phyloP scores from a whole-genome alignment of 35 echinoderm and acorn worm genomes.

The Heliocidaris erythrogramma region DNA sequence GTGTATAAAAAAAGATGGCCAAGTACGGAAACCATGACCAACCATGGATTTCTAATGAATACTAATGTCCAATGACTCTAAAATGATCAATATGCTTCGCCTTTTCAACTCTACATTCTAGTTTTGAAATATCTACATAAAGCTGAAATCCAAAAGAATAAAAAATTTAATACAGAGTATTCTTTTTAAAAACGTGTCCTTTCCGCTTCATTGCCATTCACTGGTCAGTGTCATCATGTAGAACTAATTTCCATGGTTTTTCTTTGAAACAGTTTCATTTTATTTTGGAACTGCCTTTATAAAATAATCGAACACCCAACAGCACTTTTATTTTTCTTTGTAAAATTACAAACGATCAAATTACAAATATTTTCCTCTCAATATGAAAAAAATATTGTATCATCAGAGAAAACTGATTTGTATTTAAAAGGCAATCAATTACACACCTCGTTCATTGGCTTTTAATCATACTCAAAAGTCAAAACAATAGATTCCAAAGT shows the following conservation, averaged over 20 bases:
- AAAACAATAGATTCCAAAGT: too few species aligned
- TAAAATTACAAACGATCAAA: background rate
- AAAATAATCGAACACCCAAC: too few species aligned
- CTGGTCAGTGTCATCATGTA: background rate
- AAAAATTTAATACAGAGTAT: too few species aligned
- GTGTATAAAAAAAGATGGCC: background rate
- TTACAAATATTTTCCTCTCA: background rate
- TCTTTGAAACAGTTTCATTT: too few species aligned
- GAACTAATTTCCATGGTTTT: too few species aligned
- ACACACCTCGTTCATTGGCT: too few species aligned
- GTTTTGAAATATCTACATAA: background rate
- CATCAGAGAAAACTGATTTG: too few species aligned
- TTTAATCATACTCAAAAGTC: too few species aligned
- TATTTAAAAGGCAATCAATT: too few species aligned
- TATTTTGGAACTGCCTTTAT: too few species aligned
- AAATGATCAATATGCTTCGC: background rate
- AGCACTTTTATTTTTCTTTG: too few species aligned
- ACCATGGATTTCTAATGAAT: background rate
- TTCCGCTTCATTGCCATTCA: background rate
- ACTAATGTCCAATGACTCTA: conserved; percentile 3
- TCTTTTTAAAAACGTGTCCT: too few species aligned
- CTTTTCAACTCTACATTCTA: background rate
- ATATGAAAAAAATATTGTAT: background rate
- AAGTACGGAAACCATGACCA: background rate
- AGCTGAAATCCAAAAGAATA: background rate